These are phyloP conservation scores for Temnothorax rugatulus DNA, from an alignment of 2,888 invertebrate genomes.

Conservation along the genomic window DNA sequence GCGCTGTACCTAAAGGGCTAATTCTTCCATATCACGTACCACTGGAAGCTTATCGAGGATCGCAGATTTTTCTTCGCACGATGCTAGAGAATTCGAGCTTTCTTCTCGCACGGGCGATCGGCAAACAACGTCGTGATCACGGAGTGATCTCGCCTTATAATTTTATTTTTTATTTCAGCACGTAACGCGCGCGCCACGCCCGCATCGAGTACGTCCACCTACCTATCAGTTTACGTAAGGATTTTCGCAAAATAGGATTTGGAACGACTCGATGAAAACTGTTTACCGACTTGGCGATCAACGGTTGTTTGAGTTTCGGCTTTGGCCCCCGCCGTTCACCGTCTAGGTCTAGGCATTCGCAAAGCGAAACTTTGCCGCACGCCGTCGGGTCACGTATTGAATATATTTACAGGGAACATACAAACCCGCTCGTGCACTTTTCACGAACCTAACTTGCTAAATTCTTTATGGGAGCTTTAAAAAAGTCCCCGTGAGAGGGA, in stretches of 20 bases:
- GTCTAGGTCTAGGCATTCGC: slow-evolving; percentile 38
- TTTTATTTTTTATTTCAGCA: slow-evolving; percentile 24
- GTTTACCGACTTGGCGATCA: slow-evolving; percentile 59
- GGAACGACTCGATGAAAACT: slow-evolving; percentile 56
- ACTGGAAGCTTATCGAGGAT: slow-evolving; percentile 21
- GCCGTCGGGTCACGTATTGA: slow-evolving; percentile 51
- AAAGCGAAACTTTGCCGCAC: slow-evolving; percentile 41
- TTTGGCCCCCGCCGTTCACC: background rate
- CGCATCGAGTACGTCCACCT: slow-evolving; percentile 30
- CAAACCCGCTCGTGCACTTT: slow-evolving; percentile 46
- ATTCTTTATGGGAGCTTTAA: slow-evolving; percentile 48
- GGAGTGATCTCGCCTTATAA: slow-evolving; percentile 41
- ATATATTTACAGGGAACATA: slow-evolving; percentile 51
- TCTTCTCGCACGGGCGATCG: slow-evolving; percentile 25
- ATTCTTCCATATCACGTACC: slow-evolving; percentile 26
- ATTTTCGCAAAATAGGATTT: slow-evolving; percentile 56
- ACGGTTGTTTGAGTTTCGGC: slow-evolving; percentile 57
- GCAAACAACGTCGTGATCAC: slow-evolving; percentile 47
- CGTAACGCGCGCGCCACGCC: slow-evolving; percentile 19
- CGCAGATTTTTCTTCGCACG: slow-evolving; percentile 20
- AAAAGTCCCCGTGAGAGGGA: slow-evolving; percentile 12
- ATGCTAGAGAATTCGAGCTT: slow-evolving; percentile 1
- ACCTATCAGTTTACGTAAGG: slow-evolving; percentile 52
- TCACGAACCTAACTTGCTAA: slow-evolving; percentile 48
- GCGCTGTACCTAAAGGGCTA: slow-evolving; percentile 4